phyloP scores from a whole-genome alignment of 2,113 vertebrate species.

The Vombatus ursinus region DNA sequence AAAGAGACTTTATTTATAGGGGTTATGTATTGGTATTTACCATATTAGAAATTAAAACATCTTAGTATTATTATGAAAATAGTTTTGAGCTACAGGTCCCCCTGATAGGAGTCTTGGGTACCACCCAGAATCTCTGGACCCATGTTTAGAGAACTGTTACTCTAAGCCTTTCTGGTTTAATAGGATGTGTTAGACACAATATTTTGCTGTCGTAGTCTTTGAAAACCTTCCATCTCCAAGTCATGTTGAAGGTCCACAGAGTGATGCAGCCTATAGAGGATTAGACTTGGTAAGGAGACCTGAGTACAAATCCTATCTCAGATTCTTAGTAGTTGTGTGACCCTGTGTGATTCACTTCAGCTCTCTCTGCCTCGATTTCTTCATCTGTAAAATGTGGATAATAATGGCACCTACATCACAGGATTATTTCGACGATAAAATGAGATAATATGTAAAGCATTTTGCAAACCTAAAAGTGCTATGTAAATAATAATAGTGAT shows the following conservation, averaged over 20 bases:
- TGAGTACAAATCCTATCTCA: background rate
- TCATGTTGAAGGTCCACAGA: background rate
- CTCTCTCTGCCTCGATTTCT: background rate
- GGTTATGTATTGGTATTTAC: background rate
- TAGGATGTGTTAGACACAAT: background rate
- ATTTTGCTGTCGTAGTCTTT: background rate
- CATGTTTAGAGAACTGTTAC: background rate
- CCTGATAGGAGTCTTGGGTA: background rate
- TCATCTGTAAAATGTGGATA: background rate
- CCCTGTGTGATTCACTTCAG: no score
- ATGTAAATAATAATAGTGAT: background rate
- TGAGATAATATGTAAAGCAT: no score
- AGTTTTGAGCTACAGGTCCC: background rate
- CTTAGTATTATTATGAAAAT: background rate
- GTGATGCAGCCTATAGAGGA: background rate
- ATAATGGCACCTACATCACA: background rate
- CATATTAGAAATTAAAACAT: background rate
- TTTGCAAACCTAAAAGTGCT: background rate
- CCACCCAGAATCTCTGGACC: background rate
- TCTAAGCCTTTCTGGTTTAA: background rate
- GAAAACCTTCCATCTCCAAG: background rate
- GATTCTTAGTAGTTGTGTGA: background rate
- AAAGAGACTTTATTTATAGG: background rate
- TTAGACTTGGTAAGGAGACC: background rate
- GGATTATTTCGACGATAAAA: background rate